Percentiles rank a stretch among this genome's conserved stretches.
phyloP scores from a whole-genome alignment of 2,888 invertebrate species.

The Oscheius sp. region DNA sequence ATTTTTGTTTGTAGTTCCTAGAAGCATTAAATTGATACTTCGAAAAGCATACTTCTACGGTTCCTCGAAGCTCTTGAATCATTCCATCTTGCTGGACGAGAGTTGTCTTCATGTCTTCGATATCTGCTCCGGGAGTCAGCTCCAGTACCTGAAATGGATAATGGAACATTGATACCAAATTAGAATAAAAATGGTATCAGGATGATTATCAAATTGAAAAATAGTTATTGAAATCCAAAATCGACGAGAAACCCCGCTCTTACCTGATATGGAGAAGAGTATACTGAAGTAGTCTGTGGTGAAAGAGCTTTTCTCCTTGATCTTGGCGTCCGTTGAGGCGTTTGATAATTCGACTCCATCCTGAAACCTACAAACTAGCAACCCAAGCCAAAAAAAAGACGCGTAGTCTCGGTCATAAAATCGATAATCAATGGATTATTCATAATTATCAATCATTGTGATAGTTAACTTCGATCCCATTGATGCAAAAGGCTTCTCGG shows the following conservation, averaged over 20 bases:
- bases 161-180: background rate
- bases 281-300: constrained; percentile 3
- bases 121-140: background rate
- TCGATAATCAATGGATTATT: background rate
- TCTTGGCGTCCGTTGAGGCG: constrained; percentile 2
- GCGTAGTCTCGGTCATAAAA: background rate
- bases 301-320: constrained; percentile 15
- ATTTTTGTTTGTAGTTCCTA: constrained; percentile 15
- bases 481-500: background rate
- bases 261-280: constrained; percentile 25
- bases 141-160: constrained; percentile 5
- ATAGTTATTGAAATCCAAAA: background rate
- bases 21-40: background rate
- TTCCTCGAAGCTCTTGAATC: constrained; percentile 17
- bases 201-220: background rate
- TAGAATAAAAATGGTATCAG: background rate
- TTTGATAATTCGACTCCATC: constrained; percentile 15
- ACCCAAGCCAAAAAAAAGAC: background rate
- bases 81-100: constrained; percentile 17
- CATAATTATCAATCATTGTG: background rate
- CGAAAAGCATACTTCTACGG: constrained; percentile 3
- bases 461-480: background rate
- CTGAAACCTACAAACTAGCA: background rate
- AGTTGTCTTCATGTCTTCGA: constrained; percentile 2
- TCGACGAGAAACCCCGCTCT: no score